phyloP scores from a whole-genome alignment of 2,113 vertebrate species.

The Cryptomyrus ogoouensis region DNA sequence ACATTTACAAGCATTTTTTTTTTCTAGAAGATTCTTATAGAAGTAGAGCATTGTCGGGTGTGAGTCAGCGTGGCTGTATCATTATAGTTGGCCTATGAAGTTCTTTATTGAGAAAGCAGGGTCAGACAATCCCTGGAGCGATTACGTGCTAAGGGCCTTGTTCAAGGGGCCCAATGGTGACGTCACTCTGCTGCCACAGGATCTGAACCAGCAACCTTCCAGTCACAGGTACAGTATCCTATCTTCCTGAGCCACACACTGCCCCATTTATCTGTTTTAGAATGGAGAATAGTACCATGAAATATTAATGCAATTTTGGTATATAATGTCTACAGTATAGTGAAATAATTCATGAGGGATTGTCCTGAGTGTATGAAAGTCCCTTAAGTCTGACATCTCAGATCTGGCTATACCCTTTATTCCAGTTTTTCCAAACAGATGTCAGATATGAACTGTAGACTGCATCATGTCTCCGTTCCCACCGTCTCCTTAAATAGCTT shows the following conservation, averaged over 20 bases:
- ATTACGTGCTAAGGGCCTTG: neutral
- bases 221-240: neutral
- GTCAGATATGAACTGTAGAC: slow-evolving; percentile 4
- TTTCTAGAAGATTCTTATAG: neutral
- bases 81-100: neutral
- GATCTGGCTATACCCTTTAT: neutral
- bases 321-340: neutral
- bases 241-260: neutral
- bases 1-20: neutral
- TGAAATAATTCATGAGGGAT: neutral
- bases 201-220: neutral
- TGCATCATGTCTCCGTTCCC: neutral
- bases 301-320: neutral
- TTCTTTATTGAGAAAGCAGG: neutral
- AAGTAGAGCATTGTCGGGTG: neutral
- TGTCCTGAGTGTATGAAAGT: neutral
- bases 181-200: neutral
- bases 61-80: neutral
- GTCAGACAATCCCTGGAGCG: neutral
- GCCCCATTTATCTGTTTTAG: neutral
- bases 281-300: neutral
- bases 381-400: neutral
- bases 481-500: slow-evolving; percentile 20
- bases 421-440: neutral
- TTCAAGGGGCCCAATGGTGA: neutral